Evolutionary conservation across 1,140 invertebrate genomes (phyloP).

Genomic region (Drosophila sp.): DNA sequence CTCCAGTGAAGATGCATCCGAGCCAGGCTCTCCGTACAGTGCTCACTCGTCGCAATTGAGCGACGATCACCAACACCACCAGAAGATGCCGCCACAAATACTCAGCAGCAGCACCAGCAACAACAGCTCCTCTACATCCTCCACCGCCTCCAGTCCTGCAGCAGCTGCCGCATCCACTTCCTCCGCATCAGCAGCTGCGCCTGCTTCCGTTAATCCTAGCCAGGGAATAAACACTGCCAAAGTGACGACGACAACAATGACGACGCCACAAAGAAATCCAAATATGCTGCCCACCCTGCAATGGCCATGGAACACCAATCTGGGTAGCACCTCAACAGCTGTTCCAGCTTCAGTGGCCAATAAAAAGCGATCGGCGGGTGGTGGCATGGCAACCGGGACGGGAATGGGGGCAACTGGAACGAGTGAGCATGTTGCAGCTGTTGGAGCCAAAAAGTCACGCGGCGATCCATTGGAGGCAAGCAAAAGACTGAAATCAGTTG

Average conservation of each 20-base stretch:
- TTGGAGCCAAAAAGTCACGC: slow-evolving; percentile 62
- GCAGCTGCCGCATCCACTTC: slow-evolving; percentile 24
- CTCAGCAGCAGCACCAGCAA: slow-evolving; percentile 48
- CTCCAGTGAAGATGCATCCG: slow-evolving; percentile 90
- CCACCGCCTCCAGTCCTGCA: slow-evolving; percentile 33
- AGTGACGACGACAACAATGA: slow-evolving; percentile 38
- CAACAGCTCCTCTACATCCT: slow-evolving; percentile 27
- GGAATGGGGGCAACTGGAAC: not conserved
- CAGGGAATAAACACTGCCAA: slow-evolving; percentile 49
- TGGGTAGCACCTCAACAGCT: slow-evolving; percentile 69
- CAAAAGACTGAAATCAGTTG: slow-evolving; percentile 82
- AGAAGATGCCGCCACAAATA: slow-evolving; percentile 78
- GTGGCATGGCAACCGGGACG: too few relatives aligned
- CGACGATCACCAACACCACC: slow-evolving; percentile 53
- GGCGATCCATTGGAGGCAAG: slow-evolving; percentile 39
- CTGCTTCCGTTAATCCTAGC: slow-evolving; percentile 24
- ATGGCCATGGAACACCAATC: slow-evolving; percentile 75
- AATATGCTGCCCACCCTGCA: slow-evolving; percentile 60
- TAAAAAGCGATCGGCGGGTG: slow-evolving; percentile 49
- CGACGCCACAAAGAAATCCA: slow-evolving; percentile 29
- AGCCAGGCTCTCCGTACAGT: slow-evolving; percentile 91
- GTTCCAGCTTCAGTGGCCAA: slow-evolving; percentile 50
- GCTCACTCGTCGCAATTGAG: slow-evolving; percentile 84
- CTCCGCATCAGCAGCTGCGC: slow-evolving; percentile 30
- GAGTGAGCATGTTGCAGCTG: slow-evolving; percentile 18